phyloP scores from a whole-genome alignment of 2,888 invertebrate genomes.

The Leptura quadrifasciata region DNA sequence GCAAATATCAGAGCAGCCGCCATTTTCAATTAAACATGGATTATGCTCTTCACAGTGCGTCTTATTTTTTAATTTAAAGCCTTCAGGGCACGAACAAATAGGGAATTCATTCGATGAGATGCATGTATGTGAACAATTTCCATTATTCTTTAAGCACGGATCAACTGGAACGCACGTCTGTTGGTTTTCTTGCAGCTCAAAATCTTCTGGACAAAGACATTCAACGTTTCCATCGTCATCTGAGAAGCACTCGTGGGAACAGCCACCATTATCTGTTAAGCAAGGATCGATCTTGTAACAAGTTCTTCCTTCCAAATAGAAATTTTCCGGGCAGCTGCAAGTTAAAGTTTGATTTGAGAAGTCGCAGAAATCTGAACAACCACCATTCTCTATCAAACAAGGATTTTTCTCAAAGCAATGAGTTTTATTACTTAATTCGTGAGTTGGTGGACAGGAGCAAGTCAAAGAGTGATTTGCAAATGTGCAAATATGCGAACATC shows the following conservation, averaged over 20 bases:
- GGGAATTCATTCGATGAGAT: constrained; percentile 56
- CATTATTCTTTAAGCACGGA: constrained; percentile 72
- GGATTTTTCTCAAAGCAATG: constrained; percentile 75
- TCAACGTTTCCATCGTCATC: constrained; percentile 61
- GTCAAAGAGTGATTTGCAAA: constrained; percentile 74
- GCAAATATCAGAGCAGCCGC: constrained; percentile 78
- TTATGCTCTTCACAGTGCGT: constrained; percentile 74
- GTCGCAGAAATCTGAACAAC: constrained; percentile 79
- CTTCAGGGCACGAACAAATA: constrained; percentile 61
- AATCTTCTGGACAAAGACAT: constrained; percentile 74
- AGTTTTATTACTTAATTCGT: constrained; percentile 70
- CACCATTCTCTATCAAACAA: constrained; percentile 77
- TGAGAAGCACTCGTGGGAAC: constrained; percentile 64
- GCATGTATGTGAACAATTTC: constrained; percentile 78
- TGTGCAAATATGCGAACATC: constrained; percentile 77
- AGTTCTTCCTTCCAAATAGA: constrained; percentile 63
- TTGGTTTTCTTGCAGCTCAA: constrained; percentile 48
- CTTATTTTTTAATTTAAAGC: constrained; percentile 67
- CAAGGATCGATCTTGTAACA: constrained; percentile 66
- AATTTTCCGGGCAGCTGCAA: constrained; percentile 74
- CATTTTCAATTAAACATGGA: constrained; percentile 72
- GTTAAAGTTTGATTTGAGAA: constrained; percentile 71
- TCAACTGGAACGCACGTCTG: constrained; percentile 66
- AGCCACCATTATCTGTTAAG: constrained; percentile 68
- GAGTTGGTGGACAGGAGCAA: constrained; percentile 76